phyloP scores from a whole-genome alignment of 2,113 vertebrate genomes.

The Lepus americanus region DNA sequence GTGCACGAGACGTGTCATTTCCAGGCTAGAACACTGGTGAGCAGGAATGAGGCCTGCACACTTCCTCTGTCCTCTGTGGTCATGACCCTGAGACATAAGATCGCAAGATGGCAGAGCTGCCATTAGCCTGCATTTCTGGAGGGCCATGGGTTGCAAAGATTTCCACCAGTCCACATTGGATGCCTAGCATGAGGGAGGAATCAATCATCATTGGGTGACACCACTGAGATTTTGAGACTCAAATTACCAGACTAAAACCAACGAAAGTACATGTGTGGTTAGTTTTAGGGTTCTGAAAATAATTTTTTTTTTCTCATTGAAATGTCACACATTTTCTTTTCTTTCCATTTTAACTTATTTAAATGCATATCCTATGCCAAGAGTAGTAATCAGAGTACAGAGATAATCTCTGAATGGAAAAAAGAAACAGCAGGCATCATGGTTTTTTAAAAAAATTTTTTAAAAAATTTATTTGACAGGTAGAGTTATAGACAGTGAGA shows the following conservation, averaged over 20 bases:
- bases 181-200: neutral
- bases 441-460: no score
- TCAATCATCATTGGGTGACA: neutral
- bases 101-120: neutral
- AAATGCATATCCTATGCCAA: neutral
- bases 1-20: neutral
- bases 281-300: neutral
- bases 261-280: neutral
- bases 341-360: slow-evolving; percentile 1
- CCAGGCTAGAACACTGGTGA: neutral
- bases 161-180: no score
- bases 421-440: neutral
- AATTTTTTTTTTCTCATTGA: neutral
- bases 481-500: no score
- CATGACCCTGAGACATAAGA: neutral
- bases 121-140: rapidly evolving
- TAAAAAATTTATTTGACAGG: no score
- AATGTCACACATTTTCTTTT: neutral
- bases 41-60: neutral
- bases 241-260: neutral
- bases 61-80: no score
- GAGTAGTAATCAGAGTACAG: neutral
- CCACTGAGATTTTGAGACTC: neutral
- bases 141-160: neutral
- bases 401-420: neutral